Conservation (phyloP, 2,888 invertebrate genomes). For the Luperina testacea region DNA sequence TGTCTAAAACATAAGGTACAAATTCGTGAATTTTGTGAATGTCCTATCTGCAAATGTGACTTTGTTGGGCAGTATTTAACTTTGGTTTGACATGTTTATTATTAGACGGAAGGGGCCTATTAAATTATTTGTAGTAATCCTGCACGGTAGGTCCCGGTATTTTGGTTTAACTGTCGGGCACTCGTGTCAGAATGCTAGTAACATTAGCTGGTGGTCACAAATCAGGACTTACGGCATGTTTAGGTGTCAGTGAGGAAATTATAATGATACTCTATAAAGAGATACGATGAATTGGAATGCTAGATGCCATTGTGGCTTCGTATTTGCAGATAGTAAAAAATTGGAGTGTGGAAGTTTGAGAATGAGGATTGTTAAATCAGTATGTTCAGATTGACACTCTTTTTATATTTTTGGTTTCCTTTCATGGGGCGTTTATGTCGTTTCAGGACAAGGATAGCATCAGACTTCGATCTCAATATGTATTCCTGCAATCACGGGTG, state of each 20-base stretch:
- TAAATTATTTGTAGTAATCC: constrained; percentile 88
- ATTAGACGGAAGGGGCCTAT: constrained; percentile 87
- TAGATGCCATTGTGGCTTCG: constrained; percentile 16
- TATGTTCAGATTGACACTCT: neutral
- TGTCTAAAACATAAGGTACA: constrained; percentile 62
- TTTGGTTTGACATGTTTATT: constrained; percentile 88
- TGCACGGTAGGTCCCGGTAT: constrained; percentile 81
- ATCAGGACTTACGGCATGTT: constrained; percentile 80
- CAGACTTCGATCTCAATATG: neutral
- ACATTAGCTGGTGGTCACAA: constrained; percentile 80
- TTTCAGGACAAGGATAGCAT: neutral
- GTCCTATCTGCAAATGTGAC: constrained; percentile 64
- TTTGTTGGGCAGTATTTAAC: constrained; percentile 83
- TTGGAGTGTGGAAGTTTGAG: no score
- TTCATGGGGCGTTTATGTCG: neutral
- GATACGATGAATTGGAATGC: constrained; percentile 44
- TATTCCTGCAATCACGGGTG: neutral
- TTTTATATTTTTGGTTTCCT: neutral
- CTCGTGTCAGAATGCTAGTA: constrained; percentile 73
- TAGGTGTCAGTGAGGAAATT: constrained; percentile 75
- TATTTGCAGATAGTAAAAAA: constrained; percentile 26
- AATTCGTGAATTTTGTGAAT: constrained; percentile 50
- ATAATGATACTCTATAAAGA: constrained; percentile 65
- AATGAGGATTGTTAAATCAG: neutral
- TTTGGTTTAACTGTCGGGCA: constrained; percentile 81